Percentiles rank a stretch among this genome's conserved stretches.
These are phyloP conservation scores for Oenanthe melanoleuca DNA, from an alignment of 2,113 vertebrate species.

Conservation along the genomic window DNA sequence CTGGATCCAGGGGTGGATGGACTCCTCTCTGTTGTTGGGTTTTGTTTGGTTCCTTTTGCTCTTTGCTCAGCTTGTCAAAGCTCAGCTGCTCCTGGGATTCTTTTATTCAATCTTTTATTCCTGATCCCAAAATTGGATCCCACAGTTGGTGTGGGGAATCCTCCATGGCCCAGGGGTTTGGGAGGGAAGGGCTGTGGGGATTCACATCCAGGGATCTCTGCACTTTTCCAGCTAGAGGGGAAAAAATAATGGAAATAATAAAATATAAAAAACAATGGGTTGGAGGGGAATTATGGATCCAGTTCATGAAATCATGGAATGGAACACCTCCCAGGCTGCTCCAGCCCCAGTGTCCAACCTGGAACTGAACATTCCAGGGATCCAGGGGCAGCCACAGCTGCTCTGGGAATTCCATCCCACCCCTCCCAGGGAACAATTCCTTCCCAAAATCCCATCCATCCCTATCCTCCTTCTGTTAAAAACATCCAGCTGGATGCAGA, in stretches of 20 bases:
- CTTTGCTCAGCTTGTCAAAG: not conserved
- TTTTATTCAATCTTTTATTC: not conserved
- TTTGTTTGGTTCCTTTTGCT: not conserved
- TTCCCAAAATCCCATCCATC: no score
- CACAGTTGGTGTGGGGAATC: not conserved
- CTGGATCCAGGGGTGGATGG: not conserved
- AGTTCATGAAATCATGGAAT: no score
- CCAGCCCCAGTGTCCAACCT: not conserved
- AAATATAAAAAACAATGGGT: no score
- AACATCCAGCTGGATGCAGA: not conserved
- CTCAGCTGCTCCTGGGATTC: not conserved
- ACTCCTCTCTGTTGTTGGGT: not conserved
- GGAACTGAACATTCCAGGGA: not conserved
- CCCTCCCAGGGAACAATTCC: no score
- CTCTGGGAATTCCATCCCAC: no score
- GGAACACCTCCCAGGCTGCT: not conserved
- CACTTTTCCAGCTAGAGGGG: not conserved
- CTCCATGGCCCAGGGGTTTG: not conserved
- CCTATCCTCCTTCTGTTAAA: no score
- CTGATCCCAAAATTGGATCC: not conserved
- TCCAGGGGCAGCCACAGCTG: not conserved
- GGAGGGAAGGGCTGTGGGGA: not conserved
- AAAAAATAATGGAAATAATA: not conserved
- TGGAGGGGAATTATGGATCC: not conserved
- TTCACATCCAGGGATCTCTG: fast-evolving